These are phyloP conservation scores for Drosophila mettleri DNA, from an alignment of 2,888 invertebrate species.

Conservation along the genomic window DNA sequence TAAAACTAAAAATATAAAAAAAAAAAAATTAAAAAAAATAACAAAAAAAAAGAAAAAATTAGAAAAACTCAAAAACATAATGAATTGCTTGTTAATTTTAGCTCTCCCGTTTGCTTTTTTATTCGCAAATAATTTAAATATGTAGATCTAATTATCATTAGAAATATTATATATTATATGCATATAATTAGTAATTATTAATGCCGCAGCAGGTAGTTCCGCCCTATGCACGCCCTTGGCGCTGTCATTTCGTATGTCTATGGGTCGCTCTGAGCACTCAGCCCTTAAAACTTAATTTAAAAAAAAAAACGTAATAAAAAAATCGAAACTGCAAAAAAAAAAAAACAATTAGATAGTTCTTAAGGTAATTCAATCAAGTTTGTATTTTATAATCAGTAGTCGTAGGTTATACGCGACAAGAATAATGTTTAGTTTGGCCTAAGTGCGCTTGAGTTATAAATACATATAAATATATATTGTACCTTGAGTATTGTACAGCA, in stretches of 20 bases:
- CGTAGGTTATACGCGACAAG: constrained; percentile 62
- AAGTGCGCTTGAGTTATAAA: constrained; percentile 60
- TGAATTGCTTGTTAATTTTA: constrained; percentile 76
- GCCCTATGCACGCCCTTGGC: constrained; percentile 54
- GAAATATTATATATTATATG: constrained; percentile 71
- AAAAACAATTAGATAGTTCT: constrained; percentile 62
- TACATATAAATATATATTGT: constrained; percentile 51
- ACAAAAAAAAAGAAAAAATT: constrained; percentile 42
- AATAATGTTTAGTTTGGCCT: constrained; percentile 62
- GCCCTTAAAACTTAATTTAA: constrained; percentile 57
- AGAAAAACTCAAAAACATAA: constrained; percentile 64
- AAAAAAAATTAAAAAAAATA: constrained; percentile 31
- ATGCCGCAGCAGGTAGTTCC: constrained; percentile 76
- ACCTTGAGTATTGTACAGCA: constrained; percentile 72
- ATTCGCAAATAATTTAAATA: constrained; percentile 72
- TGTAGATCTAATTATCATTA: constrained; percentile 76
- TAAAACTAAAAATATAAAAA: constrained; percentile 26
- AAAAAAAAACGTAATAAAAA: constrained; percentile 31
- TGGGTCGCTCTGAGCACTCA: constrained; percentile 74
- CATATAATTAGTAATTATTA: constrained; percentile 67
- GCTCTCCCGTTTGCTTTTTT: constrained; percentile 69
- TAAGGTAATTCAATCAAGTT: constrained; percentile 66
- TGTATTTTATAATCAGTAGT: constrained; percentile 79
- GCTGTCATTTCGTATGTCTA: constrained; percentile 53
- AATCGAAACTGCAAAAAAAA: constrained; percentile 20